Evolutionary conservation across 1,140 invertebrate genomes (phyloP).

Genomic region (Drosophila repletoides): DNA sequence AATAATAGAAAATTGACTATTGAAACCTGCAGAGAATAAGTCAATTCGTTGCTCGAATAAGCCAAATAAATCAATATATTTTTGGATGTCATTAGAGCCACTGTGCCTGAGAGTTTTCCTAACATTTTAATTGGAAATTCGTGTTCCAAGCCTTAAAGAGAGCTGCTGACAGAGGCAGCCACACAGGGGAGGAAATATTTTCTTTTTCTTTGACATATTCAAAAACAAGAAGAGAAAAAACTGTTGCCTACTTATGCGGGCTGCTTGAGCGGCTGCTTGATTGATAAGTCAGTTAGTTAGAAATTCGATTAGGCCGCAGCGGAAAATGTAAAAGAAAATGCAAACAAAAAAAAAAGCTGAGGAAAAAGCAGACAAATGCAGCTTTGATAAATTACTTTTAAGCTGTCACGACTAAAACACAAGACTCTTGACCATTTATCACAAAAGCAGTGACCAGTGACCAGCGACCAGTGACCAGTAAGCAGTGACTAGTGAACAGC

Average conservation of each 20-base stretch:
- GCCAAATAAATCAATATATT: no score
- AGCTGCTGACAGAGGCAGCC: no score
- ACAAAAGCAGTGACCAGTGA: constrained; percentile 24
- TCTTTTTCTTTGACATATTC: no score
- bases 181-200: no score
- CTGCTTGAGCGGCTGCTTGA: constrained; percentile 34
- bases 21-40: no score
- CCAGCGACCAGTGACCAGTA: constrained; percentile 2
- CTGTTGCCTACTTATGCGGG: constrained; percentile 34
- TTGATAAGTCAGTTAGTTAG: constrained; percentile 55
- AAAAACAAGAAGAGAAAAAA: not conserved
- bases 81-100: no score
- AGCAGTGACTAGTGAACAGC: constrained; percentile 12
- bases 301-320: constrained; percentile 18
- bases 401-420: constrained; percentile 51
- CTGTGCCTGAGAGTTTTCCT: constrained; percentile 17
- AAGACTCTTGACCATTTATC: constrained; percentile 56
- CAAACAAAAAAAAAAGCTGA: not conserved
- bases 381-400: constrained; percentile 70
- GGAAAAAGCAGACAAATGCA: constrained; percentile 3
- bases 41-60: no score
- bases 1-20: no score
- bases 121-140: constrained; percentile 71
- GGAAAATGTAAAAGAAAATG: not conserved
- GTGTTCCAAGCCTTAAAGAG: constrained; percentile 34